Evolutionary conservation across 2,888 invertebrate genomes (phyloP), one percentile per base, ranked within the genome.

Genomic region (Peribatodes rhomboidaria): DNA sequence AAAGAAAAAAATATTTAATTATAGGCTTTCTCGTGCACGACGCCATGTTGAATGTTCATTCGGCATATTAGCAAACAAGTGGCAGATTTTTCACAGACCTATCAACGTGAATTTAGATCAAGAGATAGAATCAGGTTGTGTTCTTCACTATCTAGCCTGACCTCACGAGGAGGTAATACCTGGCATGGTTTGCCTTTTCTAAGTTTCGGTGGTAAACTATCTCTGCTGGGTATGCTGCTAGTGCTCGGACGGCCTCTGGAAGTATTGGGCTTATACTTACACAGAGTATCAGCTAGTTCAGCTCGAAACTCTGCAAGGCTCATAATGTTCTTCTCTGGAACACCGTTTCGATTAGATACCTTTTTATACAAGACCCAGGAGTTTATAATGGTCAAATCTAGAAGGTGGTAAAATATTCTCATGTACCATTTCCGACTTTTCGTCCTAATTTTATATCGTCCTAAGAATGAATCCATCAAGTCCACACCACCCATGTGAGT

Each of bases 21-120:
- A 79, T 69, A 65, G 78, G 56, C 66, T 79, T 44, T 75, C 69
- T 33, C 71, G 77, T 68, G 73, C 77, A 22, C 57, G 79, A 65
- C 67, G 70, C 61, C 35, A 75, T 31, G 68, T 75, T 46, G 72
- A 76, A 62, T 77, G 73, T 47, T 66, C 62, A 14, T 72, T 72
- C 68, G 71, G 71, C n/a, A 68, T 72, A 44, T 52, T 70, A 58
- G 68, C 72, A 11, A 76, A 75, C 60, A 73, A 74, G 63, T 73
- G 72, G 35, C 35, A 73, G 20, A 77, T 74, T 16, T 76, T 77
- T 65, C 71, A 71, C 50, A 67, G 65, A 37, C 67, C 69, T 42
- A 61, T 74, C 61, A 67, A 73, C 56, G 71, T 72, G 37, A 53
- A 62, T 44, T 62, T 65, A 67, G 72, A 74, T 33, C 72, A 71